A percentile compares a stretch with the other conserved stretches of the same genome.
Conservation (phyloP, 2,113 vertebrate species). For the Proterorhinus semilunaris region DNA sequence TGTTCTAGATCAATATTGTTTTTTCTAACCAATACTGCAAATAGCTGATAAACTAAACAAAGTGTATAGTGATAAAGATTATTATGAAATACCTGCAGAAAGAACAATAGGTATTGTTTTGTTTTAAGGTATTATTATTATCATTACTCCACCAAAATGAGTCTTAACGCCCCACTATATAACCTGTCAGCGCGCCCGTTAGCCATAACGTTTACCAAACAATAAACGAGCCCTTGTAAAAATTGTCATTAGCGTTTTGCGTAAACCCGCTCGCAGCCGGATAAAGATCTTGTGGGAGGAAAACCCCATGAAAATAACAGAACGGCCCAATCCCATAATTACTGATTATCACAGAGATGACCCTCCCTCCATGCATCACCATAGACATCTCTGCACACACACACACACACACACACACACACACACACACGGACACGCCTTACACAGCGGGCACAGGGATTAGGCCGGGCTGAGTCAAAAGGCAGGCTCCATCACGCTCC, state of each 20-base stretch:
- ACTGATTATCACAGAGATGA: slow-evolving; percentile 12
- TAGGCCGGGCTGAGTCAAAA: slow-evolving; percentile 66
- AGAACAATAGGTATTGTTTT: too few relatives aligned
- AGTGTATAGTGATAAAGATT: too few relatives aligned
- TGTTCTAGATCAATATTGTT: too few relatives aligned
- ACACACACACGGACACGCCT: slow-evolving; percentile 53
- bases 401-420: slow-evolving; percentile 6
- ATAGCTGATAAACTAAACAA: too few relatives aligned
- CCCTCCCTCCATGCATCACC: neutral
- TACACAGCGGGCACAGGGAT: slow-evolving; percentile 44
- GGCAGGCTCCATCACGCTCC: slow-evolving; percentile 71
- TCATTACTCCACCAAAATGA: too few relatives aligned
- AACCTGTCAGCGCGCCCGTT: too few relatives aligned
- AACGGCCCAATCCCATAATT: slow-evolving; percentile 34
- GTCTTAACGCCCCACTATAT: too few relatives aligned
- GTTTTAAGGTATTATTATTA: too few relatives aligned
- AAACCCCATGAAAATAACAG: slow-evolving; percentile 10
- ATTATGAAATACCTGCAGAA: too few relatives aligned
- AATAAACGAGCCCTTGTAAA: neutral
- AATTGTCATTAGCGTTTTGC: neutral
- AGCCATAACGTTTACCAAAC: too few relatives aligned
- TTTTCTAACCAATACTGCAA: too few relatives aligned
- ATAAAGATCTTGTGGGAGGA: slow-evolving; percentile 2
- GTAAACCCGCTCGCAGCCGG: neutral
- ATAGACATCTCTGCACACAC: neutral